These are phyloP conservation scores for Phalera bucephala DNA, from an alignment of 2,888 invertebrate species.

Conservation along the genomic window DNA sequence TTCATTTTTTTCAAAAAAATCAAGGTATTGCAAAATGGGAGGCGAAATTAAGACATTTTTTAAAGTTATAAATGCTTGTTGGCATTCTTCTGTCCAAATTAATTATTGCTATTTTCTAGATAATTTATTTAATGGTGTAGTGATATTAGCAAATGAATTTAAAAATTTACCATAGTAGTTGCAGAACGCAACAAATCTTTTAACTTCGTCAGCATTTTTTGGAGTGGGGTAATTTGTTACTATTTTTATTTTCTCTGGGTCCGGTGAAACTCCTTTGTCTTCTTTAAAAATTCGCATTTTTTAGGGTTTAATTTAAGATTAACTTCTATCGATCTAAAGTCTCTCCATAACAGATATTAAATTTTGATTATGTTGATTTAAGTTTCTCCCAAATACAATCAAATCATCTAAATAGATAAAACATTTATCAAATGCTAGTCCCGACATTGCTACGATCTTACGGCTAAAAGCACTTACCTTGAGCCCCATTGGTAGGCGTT, in stretches of 20 bases:
- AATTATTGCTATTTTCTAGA: too few species aligned
- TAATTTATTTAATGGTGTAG: neutral
- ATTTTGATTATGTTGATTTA: slow-evolving; percentile 16
- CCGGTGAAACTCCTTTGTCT: slow-evolving; percentile 1
- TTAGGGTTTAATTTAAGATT: slow-evolving; percentile 2
- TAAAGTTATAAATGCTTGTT: too few species aligned
- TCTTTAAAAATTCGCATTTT: slow-evolving; percentile 4
- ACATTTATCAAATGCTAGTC: too few species aligned
- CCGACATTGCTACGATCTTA: too few species aligned
- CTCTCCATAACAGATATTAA: slow-evolving; percentile 6
- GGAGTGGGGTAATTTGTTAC: neutral
- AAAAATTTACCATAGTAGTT: slow-evolving; percentile 6
- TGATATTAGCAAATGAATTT: neutral
- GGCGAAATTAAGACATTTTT: neutral
- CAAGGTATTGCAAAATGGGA: slow-evolving; percentile 1
- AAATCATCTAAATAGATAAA: too few species aligned
- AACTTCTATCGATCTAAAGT: neutral
- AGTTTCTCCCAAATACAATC: too few species aligned
- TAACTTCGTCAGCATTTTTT: neutral
- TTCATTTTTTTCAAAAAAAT: slow-evolving; percentile 1
- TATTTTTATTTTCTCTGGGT: slow-evolving; percentile 2
- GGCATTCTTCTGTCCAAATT: too few species aligned
- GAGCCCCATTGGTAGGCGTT: too few species aligned
- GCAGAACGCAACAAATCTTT: slow-evolving; percentile 1
- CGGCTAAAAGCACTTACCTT: too few species aligned